phyloP scores from a whole-genome alignment of 2,797 vertebrate genomes.

The Semaprochilodus insignis region DNA sequence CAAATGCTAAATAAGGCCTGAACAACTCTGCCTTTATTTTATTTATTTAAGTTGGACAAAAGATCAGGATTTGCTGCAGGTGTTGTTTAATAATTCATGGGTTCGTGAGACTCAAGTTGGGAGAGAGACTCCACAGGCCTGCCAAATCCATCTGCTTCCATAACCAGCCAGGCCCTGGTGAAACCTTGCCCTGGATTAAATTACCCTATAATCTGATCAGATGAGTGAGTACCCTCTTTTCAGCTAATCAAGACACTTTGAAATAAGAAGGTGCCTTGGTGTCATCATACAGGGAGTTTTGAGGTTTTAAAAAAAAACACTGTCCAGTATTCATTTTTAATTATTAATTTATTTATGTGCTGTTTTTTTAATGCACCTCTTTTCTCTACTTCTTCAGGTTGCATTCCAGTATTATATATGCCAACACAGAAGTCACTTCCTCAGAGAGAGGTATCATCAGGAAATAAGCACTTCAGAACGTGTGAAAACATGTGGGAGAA shows the following conservation, averaged over 20 bases:
- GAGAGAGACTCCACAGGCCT: conserved; percentile 42
- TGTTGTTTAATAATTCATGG: conserved; percentile 67
- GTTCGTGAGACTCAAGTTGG: conserved; percentile 52
- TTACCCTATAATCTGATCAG: conserved; percentile 34
- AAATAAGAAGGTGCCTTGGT: conserved; percentile 15
- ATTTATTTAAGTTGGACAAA: conserved; percentile 55
- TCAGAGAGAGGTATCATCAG: background rate
- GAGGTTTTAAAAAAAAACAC: background rate
- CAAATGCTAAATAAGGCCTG: conserved; percentile 52
- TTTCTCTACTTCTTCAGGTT: background rate
- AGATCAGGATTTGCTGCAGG: conserved; percentile 65
- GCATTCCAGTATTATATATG: background rate
- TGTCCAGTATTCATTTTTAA: conserved; percentile 2
- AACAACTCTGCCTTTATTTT: conserved; percentile 30
- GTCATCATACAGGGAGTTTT: background rate
- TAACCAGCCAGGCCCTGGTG: conserved; percentile 17
- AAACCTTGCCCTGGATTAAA: conserved; percentile 40
- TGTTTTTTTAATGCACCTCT: background rate
- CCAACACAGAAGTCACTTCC: conserved; percentile 5
- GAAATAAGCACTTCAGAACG: background rate
- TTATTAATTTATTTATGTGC: background rate
- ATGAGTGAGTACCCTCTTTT: conserved; percentile 18
- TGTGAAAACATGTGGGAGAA: conserved; percentile 21
- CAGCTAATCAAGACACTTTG: conserved; percentile 3
- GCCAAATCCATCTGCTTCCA: conserved; percentile 58